phyloP scores from a whole-genome alignment of 2,797 vertebrate genomes.

The Eurystomus glaucurus region DNA sequence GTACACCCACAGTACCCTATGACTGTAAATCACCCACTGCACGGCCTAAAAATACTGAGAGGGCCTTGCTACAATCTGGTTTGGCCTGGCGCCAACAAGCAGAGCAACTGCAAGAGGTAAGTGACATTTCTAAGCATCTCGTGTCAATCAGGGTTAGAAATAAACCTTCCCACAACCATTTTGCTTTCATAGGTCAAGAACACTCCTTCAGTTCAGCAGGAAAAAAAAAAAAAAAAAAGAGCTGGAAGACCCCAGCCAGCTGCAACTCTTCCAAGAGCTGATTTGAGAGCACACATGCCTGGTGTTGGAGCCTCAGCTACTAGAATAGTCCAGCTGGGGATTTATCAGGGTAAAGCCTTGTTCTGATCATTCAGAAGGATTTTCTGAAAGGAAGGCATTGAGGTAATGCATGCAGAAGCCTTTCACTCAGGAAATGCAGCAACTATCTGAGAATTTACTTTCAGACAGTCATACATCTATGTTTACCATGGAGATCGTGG shows the following conservation, averaged over 20 bases:
- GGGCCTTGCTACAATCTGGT: not conserved
- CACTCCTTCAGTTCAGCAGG: not conserved
- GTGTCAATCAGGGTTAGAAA: not conserved
- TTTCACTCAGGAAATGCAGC: not conserved
- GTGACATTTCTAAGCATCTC: not conserved
- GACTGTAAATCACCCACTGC: constrained; percentile 13
- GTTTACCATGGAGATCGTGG: not conserved
- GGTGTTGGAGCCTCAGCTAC: not conserved
- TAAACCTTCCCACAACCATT: not conserved
- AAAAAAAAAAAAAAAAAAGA: not conserved
- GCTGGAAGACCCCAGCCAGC: constrained; percentile 23
- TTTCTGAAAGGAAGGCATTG: not conserved
- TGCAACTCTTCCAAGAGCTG: constrained; percentile 33
- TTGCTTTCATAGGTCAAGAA: not conserved
- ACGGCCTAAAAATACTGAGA: constrained; percentile 13
- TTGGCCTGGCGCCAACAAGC: not conserved
- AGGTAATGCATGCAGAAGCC: not conserved
- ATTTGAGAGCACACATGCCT: not conserved
- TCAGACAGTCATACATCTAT: not conserved
- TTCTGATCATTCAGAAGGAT: not conserved
- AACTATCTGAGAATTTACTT: not conserved
- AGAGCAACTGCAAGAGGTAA: constrained; percentile 15
- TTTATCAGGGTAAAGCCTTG: not conserved
- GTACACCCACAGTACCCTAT: not conserved
- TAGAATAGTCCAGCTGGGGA: constrained; percentile 31